Evolutionary conservation across 2,113 vertebrate species (phyloP).

Genomic region (Phocoena phocoena): DNA sequence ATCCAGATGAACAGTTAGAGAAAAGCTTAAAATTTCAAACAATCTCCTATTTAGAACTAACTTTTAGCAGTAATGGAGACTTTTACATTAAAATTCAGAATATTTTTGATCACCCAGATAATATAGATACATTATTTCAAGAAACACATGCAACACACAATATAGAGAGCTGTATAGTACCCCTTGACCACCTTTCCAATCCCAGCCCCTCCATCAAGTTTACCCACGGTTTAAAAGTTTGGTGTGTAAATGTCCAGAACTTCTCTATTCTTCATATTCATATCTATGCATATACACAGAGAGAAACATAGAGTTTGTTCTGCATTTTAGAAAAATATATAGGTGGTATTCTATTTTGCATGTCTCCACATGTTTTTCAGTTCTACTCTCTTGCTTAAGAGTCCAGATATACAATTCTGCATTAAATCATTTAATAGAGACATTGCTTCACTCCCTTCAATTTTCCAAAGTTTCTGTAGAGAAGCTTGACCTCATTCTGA

Average conservation of each 20-base stretch:
- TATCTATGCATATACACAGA: not conserved
- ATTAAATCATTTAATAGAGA: not conserved
- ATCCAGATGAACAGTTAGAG: not conserved
- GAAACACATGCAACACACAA: not conserved
- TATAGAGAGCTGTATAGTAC: not conserved
- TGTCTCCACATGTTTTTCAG: not conserved
- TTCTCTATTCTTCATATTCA: not conserved
- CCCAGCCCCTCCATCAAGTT: not conserved
- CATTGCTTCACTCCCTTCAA: not conserved
- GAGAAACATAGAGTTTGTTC: not conserved
- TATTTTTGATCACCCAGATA: not conserved
- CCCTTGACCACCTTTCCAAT: not conserved
- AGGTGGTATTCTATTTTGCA: not conserved
- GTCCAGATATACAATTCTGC: not conserved
- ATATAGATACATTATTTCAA: not conserved
- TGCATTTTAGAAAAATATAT: not conserved
- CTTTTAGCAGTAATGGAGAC: not conserved
- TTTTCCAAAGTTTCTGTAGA: not conserved
- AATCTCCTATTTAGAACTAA: slow-evolving; percentile 3
- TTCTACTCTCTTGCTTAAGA: not conserved
- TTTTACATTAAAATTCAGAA: not conserved
- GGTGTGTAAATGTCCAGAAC: not conserved
- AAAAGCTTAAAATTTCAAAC: slow-evolving; percentile 37
- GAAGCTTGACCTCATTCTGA: not conserved
- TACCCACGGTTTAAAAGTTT: not conserved